Evolutionary conservation across 2,888 invertebrate species (phyloP).

Genomic region (Chrysodeixis includens): DNA sequence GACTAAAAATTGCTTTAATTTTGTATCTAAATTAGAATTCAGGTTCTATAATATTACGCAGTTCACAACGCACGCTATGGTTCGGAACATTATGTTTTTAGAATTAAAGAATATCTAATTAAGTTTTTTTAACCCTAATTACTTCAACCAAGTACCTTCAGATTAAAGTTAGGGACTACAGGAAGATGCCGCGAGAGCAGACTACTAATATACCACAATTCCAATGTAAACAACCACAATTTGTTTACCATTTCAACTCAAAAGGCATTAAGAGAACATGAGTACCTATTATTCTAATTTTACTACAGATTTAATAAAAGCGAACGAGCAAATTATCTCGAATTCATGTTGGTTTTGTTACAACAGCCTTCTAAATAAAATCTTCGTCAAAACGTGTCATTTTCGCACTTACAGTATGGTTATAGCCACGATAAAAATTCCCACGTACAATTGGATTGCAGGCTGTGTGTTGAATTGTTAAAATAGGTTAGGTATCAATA

Average conservation of each 20-base stretch:
- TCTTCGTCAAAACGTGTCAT: slow-evolving; percentile 7
- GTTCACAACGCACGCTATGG: not conserved
- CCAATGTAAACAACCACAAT: not conserved
- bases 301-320: not conserved
- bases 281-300: not conserved
- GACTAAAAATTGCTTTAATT: not conserved
- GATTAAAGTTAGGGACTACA: not conserved
- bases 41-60: not conserved
- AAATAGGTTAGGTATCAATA: slow-evolving; percentile 55
- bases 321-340: not conserved
- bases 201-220: not conserved
- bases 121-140: not conserved
- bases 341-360: not conserved
- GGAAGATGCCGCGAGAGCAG: not conserved
- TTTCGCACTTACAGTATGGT: slow-evolving; percentile 6
- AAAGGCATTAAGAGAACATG: not conserved
- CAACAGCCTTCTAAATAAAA: not conserved
- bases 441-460: slow-evolving; percentile 44
- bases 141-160: slow-evolving; percentile 2
- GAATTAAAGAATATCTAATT: not conserved
- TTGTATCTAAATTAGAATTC: not conserved
- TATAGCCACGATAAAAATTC: slow-evolving; percentile 37
- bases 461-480: slow-evolving; percentile 57
- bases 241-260: not conserved
- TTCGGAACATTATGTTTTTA: not conserved